Evolutionary conservation across 2,888 invertebrate genomes (phyloP), one percentile per base, ranked within the genome.

Genomic region (Craniophora ligustri): DNA sequence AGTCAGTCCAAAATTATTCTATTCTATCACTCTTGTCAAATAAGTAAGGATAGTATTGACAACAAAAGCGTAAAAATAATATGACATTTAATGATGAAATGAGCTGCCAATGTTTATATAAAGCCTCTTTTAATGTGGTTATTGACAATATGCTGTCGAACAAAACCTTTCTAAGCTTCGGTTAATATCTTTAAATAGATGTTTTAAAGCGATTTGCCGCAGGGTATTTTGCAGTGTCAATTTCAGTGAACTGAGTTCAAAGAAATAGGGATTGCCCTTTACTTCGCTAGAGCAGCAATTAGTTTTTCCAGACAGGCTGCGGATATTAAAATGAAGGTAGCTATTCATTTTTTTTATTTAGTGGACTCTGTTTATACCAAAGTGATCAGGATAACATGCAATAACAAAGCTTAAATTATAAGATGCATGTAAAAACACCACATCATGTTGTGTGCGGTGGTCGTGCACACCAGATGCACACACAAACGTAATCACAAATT

Each of bases 61-160:
- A n/a, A n/a, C n/a, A n/a, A n/a, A n/a, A n/a, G n/a, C n/a, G n/a
- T n/a, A n/a, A n/a, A n/a, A n/a, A n/a, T n/a, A n/a, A n/a, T n/a
- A n/a, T n/a, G n/a, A n/a, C n/a, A n/a, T n/a, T n/a, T n/a, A n/a
- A n/a, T n/a, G n/a, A n/a, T n/a, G n/a, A n/a, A n/a, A n/a, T n/a
- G n/a, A 19, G 3, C 57, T 68, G 47, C 67, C 46, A 51, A 73
- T 68, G 50, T 70, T 62, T 59, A 47, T 57, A 61, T 30, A 50
- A 72, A 65, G 40, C 62, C 46, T 61, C 50, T 58, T 54, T 41
- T 56, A 34, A 56, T 63, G 62, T 70, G 55, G 63, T 65, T 75
- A 47, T 74, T 69, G 48, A 56, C 64, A 60, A 63, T 72, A 71
- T 72, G 50, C 72, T 72, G 67, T 58, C 61, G 31, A 41, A 14